These are phyloP conservation scores for Corythaeola cristata DNA, from an alignment of 2,113 vertebrate genomes.

Conservation along the genomic window DNA sequence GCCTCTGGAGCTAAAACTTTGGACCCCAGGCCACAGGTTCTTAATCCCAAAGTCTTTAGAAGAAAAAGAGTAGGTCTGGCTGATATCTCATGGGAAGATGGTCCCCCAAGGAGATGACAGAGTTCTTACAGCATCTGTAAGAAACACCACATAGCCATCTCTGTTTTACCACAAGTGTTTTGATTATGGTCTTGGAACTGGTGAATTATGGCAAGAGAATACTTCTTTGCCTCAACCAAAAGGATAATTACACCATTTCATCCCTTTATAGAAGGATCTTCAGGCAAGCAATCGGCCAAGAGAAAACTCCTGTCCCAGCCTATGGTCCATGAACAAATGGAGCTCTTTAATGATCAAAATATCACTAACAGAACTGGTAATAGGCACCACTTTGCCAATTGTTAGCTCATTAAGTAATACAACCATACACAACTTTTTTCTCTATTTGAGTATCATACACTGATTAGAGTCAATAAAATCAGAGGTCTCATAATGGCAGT, in stretches of 20 bases:
- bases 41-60: neutral
- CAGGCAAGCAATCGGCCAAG: neutral
- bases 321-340: neutral
- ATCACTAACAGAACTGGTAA: neutral
- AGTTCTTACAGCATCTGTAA: neutral
- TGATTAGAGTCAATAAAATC: neutral
- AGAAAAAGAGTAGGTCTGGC: neutral
- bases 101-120: neutral
- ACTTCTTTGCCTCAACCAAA: neutral
- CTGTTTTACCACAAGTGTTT: neutral
- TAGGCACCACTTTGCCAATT: neutral
- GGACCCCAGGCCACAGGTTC: neutral
- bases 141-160: neutral
- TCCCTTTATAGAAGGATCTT: neutral
- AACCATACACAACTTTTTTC: neutral
- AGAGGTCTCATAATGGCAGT: neutral
- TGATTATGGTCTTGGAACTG: neutral
- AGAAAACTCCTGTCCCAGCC: neutral
- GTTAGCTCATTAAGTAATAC: neutral
- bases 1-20: neutral
- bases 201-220: neutral
- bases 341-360: neutral
- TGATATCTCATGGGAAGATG: neutral
- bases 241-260: neutral
- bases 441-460: neutral